Evolutionary conservation across 2,888 invertebrate species (phyloP).

Genomic region (Agrotis exclamationis): DNA sequence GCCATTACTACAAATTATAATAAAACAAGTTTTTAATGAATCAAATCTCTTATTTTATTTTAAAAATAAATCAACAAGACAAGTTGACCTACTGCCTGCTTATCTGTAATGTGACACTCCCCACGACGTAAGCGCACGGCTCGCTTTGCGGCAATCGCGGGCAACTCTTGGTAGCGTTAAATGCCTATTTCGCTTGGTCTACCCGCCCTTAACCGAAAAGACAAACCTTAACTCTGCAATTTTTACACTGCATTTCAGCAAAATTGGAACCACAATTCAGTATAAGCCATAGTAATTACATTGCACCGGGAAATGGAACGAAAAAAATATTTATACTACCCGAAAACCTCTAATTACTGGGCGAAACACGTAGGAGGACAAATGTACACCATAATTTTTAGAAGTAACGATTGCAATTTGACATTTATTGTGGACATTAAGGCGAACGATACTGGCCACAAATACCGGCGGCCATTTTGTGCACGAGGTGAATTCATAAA

Average conservation of each 20-base stretch:
- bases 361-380: slow-evolving; percentile 81
- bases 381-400: slow-evolving; percentile 86
- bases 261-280: slow-evolving; percentile 38
- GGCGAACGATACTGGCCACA: slow-evolving; percentile 80
- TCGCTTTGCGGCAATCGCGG: too few species aligned
- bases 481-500: slow-evolving; percentile 82
- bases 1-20: too few species aligned
- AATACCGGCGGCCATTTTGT: slow-evolving; percentile 81
- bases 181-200: too few species aligned
- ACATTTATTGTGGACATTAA: slow-evolving; percentile 87
- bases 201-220: slow-evolving; percentile 2
- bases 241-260: slow-evolving; percentile 40
- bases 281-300: slow-evolving; percentile 57
- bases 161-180: too few species aligned
- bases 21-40: too few species aligned
- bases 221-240: background rate
- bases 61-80: too few species aligned
- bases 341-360: slow-evolving; percentile 81
- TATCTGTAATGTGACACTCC: too few species aligned
- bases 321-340: slow-evolving; percentile 54
- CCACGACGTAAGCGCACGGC: too few species aligned
- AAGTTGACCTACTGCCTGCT: too few species aligned
- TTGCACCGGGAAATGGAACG: slow-evolving; percentile 51
- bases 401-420: slow-evolving; percentile 87
- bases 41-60: too few species aligned